These are phyloP conservation scores for Ceramica pisi DNA, from an alignment of 2,888 invertebrate species.

Conservation along the genomic window DNA sequence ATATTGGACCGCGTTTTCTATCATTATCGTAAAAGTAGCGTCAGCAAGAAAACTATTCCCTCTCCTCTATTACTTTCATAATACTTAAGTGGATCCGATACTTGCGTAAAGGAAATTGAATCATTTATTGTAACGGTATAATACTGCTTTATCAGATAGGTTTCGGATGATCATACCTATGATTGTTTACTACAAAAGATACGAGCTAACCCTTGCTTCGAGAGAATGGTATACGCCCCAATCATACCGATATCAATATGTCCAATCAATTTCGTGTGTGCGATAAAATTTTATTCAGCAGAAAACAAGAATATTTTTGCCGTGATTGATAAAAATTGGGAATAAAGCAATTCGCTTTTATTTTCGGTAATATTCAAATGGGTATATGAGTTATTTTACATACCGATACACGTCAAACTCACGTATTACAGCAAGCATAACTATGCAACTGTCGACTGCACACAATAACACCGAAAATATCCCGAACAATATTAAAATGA, in stretches of 20 bases:
- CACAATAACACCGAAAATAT: slow-evolving; percentile 32
- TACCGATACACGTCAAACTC: slow-evolving; percentile 11
- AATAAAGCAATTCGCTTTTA: slow-evolving; percentile 8
- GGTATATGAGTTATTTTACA: slow-evolving; percentile 14
- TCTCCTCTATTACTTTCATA: slow-evolving; percentile 89
- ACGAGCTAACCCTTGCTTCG: slow-evolving; percentile 72
- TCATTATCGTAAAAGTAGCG: slow-evolving; percentile 90
- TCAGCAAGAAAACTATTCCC: slow-evolving; percentile 90
- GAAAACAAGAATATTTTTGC: slow-evolving; percentile 30
- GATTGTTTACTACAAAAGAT: slow-evolving; percentile 80
- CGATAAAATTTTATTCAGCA: slow-evolving; percentile 39
- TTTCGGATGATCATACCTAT: slow-evolving; percentile 84
- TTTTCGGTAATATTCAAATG: slow-evolving; percentile 37
- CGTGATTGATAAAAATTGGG: slow-evolving; percentile 28
- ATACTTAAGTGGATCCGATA: slow-evolving; percentile 90
- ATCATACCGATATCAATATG: slow-evolving; percentile 53
- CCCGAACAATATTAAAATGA: slow-evolving; percentile 51
- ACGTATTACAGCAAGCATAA: slow-evolving; percentile 19
- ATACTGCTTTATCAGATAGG: slow-evolving; percentile 88
- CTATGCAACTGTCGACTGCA: slow-evolving; percentile 24
- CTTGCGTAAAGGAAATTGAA: slow-evolving; percentile 90
- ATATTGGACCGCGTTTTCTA: slow-evolving; percentile 89
- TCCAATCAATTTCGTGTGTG: slow-evolving; percentile 54
- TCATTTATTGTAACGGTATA: slow-evolving; percentile 89
- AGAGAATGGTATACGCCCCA: slow-evolving; percentile 43